A percentile compares a stretch with the other conserved stretches of the same genome.
Evolutionary conservation across 2,113 vertebrate genomes (phyloP).

Genomic region (Ahaetulla prasina): DNA sequence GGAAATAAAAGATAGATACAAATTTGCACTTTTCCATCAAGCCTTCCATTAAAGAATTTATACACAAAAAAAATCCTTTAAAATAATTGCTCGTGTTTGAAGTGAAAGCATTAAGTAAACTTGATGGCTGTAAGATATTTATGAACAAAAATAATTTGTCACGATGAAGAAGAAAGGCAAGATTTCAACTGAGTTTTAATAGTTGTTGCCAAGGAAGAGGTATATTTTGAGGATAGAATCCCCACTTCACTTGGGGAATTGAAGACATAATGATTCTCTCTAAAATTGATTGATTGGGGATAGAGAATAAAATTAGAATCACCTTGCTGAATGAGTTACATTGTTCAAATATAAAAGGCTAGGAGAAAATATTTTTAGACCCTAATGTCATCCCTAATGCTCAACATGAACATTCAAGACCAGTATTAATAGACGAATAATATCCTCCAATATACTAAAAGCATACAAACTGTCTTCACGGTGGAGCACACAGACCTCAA

Average conservation of each 20-base stretch:
- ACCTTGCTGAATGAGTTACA: neutral
- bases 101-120: neutral
- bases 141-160: neutral
- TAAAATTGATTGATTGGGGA: neutral
- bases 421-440: neutral
- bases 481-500: neutral
- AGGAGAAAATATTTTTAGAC: neutral
- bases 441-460: neutral
- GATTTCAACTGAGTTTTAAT: neutral
- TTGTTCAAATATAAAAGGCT: neutral
- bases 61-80: neutral
- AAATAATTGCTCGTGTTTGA: neutral
- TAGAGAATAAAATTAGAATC: neutral
- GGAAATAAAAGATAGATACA: neutral
- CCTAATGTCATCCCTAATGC: neutral
- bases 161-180: neutral
- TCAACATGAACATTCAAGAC: neutral
- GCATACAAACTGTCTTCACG: neutral
- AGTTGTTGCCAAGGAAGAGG: neutral
- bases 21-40: neutral
- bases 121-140: neutral
- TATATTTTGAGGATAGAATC: neutral
- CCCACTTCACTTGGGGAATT: neutral
- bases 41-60: neutral
- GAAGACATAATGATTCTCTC: neutral